Evolutionary conservation across 2,888 invertebrate genomes (phyloP).

Genomic region (Papilio elwesi): DNA sequence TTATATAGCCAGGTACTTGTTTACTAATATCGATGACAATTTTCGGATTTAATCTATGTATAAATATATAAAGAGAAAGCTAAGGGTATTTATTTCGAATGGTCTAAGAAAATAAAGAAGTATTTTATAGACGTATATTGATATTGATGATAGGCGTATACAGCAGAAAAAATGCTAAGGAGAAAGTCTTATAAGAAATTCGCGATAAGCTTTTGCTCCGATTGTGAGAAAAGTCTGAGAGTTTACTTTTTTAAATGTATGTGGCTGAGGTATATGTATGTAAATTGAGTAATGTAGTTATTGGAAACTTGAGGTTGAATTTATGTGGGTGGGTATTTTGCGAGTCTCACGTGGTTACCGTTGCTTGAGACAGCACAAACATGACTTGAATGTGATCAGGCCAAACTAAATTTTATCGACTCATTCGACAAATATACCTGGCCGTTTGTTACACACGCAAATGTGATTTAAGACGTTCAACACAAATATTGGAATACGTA

Average conservation of each 20-base stretch:
- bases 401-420: slow-evolving; percentile 75
- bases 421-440: slow-evolving; percentile 72
- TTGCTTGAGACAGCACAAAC: slow-evolving; percentile 56
- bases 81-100: no score
- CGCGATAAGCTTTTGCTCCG: background rate
- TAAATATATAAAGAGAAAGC: no score
- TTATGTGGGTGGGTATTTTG: slow-evolving; percentile 55
- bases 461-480: slow-evolving; percentile 80
- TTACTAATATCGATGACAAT: no score
- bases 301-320: slow-evolving; percentile 44
- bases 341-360: slow-evolving; percentile 60
- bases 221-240: slow-evolving; percentile 26
- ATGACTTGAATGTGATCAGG: slow-evolving; percentile 77
- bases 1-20: no score
- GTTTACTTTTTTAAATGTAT: slow-evolving; percentile 6
- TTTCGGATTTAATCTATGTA: no score
- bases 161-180: no score
- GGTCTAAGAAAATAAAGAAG: no score
- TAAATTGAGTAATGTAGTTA: slow-evolving; percentile 35
- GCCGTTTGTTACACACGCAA: slow-evolving; percentile 71
- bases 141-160: no score
- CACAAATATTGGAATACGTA: slow-evolving; percentile 78
- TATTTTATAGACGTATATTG: no score
- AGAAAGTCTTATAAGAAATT: no score
- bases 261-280: slow-evolving; percentile 10